Conservation (phyloP, 2,113 vertebrate species). For the Hipposideros armiger region DNA sequence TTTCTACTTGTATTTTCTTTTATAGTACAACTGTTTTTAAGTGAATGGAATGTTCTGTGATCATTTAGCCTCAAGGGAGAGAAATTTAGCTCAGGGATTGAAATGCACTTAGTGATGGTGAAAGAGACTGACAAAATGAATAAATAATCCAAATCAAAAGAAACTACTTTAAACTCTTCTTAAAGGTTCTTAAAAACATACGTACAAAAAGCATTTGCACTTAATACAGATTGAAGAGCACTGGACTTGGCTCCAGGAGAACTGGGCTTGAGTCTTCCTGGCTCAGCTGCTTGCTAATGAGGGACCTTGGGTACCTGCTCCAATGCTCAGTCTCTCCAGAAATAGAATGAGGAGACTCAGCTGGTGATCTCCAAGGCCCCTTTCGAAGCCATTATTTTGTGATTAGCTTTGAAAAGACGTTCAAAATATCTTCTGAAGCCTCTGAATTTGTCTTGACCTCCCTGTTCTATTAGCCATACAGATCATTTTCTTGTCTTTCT, state of each 20-base stretch:
- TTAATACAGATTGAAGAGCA: not conserved
- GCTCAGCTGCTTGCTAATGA: not conserved
- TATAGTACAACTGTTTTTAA: slow-evolving; percentile 67
- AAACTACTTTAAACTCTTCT: slow-evolving; percentile 27
- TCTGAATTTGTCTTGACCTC: slow-evolving; percentile 43
- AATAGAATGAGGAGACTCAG: not conserved
- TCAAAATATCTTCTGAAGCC: slow-evolving; percentile 7
- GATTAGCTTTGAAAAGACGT: slow-evolving; percentile 38
- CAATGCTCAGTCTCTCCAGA: not conserved
- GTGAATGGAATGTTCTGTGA: slow-evolving; percentile 72
- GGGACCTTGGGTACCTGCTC: not conserved
- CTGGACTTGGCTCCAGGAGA: not conserved
- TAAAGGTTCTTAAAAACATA: slow-evolving; percentile 33
- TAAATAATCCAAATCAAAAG: slow-evolving; percentile 45
- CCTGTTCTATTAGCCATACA: slow-evolving; percentile 18
- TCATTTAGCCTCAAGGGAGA: slow-evolving; percentile 57
- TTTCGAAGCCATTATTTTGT: not conserved
- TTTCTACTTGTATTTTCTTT: slow-evolving; percentile 66
- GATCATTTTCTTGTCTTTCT: not conserved
- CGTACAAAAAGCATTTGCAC: not conserved
- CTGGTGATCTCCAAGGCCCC: not conserved
- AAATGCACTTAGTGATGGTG: slow-evolving; percentile 47
- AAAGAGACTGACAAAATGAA: slow-evolving; percentile 59
- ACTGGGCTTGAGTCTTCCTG: not conserved
- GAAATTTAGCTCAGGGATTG: slow-evolving; percentile 29